Evolutionary conservation across 1,140 invertebrate species (phyloP).

Genomic region (Sarcophaga peregrina): DNA sequence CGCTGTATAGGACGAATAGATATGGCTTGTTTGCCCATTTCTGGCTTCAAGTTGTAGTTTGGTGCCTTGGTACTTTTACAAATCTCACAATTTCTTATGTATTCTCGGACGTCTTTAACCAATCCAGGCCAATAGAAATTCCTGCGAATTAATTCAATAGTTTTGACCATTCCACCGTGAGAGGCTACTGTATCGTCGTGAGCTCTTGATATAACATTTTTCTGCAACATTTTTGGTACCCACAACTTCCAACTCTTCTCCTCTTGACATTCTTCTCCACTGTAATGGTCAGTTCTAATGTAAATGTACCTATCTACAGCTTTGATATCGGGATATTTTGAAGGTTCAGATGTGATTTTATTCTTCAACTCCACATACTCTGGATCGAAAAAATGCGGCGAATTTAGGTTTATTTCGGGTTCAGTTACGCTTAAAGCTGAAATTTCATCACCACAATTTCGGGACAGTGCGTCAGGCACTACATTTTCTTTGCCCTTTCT

Average conservation of each 20-base stretch:
- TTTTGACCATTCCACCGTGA: conserved; percentile 7
- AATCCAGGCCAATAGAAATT: conserved; percentile 12
- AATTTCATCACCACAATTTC: background rate
- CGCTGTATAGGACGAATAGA: background rate
- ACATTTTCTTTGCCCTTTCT: conserved; percentile 19
- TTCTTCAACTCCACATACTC: background rate
- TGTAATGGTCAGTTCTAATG: background rate
- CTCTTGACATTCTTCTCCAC: background rate
- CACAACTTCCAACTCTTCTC: background rate
- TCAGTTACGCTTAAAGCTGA: background rate
- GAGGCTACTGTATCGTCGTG: background rate
- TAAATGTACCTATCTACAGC: background rate
- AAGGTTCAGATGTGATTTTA: background rate
- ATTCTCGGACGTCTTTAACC: background rate
- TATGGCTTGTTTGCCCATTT: background rate
- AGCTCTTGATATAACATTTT: background rate
- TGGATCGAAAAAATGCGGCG: background rate
- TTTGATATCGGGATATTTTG: background rate
- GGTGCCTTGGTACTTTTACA: conserved; percentile 1
- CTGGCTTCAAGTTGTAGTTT: background rate
- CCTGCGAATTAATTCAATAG: background rate
- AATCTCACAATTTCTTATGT: background rate
- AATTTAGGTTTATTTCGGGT: background rate
- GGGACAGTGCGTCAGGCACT: conserved; percentile 31
- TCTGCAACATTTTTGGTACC: background rate